Evolutionary conservation across 2,113 vertebrate genomes (phyloP).

Genomic region (Aleadryas rufinucha): DNA sequence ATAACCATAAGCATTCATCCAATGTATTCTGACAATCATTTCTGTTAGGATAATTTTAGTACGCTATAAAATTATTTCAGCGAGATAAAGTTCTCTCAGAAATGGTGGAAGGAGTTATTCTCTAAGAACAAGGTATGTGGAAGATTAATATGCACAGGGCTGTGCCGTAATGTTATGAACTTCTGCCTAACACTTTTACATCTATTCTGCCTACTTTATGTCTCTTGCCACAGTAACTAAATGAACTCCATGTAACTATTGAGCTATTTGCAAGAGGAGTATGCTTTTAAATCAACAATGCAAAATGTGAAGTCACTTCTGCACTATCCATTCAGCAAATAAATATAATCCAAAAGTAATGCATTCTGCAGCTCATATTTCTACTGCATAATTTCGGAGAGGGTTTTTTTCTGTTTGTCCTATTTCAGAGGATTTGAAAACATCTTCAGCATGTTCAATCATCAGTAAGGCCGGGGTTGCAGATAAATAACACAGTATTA

Average conservation of each 20-base stretch:
- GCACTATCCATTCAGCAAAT: neutral
- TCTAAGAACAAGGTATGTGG: neutral
- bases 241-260: neutral
- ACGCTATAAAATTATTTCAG: neutral
- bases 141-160: neutral
- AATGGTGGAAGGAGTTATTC: neutral
- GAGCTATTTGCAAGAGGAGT: neutral
- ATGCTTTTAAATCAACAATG: neutral
- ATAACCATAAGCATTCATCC: neutral
- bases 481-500: neutral
- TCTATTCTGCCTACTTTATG: neutral
- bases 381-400: neutral
- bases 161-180: neutral
- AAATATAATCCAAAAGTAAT: neutral
- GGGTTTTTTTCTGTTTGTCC: neutral
- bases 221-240: neutral
- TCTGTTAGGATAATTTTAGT: constrained; percentile 4
- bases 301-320: neutral
- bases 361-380: neutral
- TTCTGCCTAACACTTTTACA: neutral
- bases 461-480: neutral
- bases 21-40: neutral
- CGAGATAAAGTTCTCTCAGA: neutral
- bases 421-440: neutral
- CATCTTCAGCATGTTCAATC: neutral